Base-by-base conservation (phyloP, 2,797 vertebrate genomes). In the Petrocephalus schoutedeni region DNA sequence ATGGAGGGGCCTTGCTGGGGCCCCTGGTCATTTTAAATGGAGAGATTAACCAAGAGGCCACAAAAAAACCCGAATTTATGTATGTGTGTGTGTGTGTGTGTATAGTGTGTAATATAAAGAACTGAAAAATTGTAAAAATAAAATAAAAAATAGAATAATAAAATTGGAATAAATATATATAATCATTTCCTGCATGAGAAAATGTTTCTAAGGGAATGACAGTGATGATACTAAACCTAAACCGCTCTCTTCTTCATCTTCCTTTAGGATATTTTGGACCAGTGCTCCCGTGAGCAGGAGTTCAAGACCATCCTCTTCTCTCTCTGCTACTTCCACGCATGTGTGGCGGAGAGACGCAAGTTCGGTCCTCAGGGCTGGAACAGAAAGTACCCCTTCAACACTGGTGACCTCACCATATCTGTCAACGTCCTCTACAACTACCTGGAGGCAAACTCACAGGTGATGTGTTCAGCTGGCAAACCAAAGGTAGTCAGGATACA, bases 271-370 rank as follows among this genome's bases (percentile, higher is more conserved):
- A 97, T 96, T 87, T 92, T 97, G 92, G 96, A 97, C 89, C 95
- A 95, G 93, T 97, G 96, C 91, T 95, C 95, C 36, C 94, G 95
- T 0, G 96, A 97, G 92, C 95, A 96, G 92, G 96, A 97, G 93
- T 97, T 97, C 90, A 97, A 97, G 93, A 96, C 93, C 87, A 96
- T 96, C 91, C 92, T 95, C 58, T 96, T 97, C 93, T 96, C 95
- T 2, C 91, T 96, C 86, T 96, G 95, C 89, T 96, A 96, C 91
- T 96, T 97, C 89, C 95, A 96, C 0, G 95, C 95, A 10, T 95
- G 95, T 88, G 94, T 94, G 88, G 95, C 96, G 0, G 95, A 96
- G 90, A 94, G 95, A 86, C 92, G 95, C 87, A 95, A 96, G 93
- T 96, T 95, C 88, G 94, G 96, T 7, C 95, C 96, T 0, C 96